These are phyloP conservation scores for Hydrophis major DNA, from an alignment of 2,797 vertebrate genomes.

Conservation along the genomic window DNA sequence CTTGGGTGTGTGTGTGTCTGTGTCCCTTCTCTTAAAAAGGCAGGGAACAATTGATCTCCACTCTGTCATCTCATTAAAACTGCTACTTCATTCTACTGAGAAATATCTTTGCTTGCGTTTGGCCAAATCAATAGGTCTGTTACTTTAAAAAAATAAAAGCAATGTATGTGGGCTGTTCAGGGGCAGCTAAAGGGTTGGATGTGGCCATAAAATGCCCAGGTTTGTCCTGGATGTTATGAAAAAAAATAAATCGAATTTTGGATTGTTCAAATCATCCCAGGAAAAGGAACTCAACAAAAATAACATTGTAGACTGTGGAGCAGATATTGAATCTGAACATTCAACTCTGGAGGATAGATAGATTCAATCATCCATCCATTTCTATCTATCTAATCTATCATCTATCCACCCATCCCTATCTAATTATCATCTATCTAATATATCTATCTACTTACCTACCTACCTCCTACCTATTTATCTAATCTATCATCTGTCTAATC, in stretches of 20 bases:
- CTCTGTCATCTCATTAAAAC: neutral
- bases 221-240: neutral
- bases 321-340: neutral
- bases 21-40: neutral
- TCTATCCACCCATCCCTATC: no score
- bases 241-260: neutral
- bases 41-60: neutral
- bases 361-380: neutral
- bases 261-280: neutral
- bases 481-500: no score
- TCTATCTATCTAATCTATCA: no score
- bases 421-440: no score
- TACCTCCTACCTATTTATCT: no score
- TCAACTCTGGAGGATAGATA: neutral
- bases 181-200: neutral
- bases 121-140: neutral
- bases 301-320: neutral
- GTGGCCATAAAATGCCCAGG: neutral
- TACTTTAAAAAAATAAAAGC: neutral
- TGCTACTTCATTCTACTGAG: neutral
- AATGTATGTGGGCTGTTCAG: neutral
- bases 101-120: neutral
- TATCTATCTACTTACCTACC: no score
- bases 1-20: neutral
- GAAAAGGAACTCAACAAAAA: neutral